These are phyloP conservation scores for Amphiura filiformis DNA, from an alignment of 35 echinoderm and acorn worm genomes.

Conservation along the genomic window DNA sequence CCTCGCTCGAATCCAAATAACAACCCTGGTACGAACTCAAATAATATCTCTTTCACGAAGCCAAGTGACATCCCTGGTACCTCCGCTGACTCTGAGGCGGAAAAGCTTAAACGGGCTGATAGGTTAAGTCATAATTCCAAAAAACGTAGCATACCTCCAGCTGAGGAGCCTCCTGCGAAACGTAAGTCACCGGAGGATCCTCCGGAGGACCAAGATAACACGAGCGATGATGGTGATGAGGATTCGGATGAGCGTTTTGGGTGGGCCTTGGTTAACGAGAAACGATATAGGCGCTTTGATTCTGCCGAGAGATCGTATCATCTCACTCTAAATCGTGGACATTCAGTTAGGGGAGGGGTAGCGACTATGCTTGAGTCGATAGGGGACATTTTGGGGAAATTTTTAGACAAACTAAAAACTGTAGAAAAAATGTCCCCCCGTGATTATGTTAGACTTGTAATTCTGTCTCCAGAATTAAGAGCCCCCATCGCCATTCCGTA, in stretches of 20 bases:
- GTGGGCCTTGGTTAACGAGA: too few species aligned
- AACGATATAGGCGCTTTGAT: too few species aligned
- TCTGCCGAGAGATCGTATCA: not conserved
- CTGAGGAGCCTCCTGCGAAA: not conserved
- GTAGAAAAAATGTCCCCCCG: not conserved
- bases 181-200: too few species aligned
- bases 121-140: not conserved
- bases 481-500: not conserved
- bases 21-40: too few species aligned
- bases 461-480: not conserved
- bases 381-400: not conserved
- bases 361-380: not conserved
- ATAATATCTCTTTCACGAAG: too few species aligned
- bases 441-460: not conserved
- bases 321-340: not conserved
- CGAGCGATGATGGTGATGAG: too few species aligned
- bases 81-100: not conserved
- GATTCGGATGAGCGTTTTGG: not conserved
- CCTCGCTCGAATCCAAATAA: too few species aligned
- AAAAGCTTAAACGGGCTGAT: not conserved
- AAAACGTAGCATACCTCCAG: not conserved
- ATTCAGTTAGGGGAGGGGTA: not conserved
- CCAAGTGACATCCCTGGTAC: not conserved
- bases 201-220: too few species aligned
- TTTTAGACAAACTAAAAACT: not conserved